A percentile compares a stretch with the other conserved stretches of the same genome.
phyloP scores from a whole-genome alignment of 2,113 vertebrate species.

The Merops nubicus region DNA sequence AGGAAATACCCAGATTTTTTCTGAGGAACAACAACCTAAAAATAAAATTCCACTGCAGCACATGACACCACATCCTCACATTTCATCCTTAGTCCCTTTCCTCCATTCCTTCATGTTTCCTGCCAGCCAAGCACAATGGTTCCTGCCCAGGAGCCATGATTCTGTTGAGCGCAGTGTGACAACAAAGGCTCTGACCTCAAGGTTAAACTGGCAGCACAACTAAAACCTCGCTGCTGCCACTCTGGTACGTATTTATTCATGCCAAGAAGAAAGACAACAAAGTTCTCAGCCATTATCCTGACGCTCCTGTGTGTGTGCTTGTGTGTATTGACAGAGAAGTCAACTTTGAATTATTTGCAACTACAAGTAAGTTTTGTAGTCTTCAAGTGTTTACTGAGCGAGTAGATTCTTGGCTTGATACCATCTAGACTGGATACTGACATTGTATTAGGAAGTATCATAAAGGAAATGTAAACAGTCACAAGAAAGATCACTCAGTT shows the following conservation, averaged over 20 bases:
- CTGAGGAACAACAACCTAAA: not conserved
- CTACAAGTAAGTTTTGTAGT: not conserved
- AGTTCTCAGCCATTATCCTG: not conserved
- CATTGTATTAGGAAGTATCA: not conserved
- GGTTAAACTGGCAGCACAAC: not conserved
- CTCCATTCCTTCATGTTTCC: not conserved
- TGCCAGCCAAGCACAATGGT: rapidly evolving
- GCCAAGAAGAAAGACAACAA: not conserved
- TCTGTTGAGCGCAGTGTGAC: not conserved
- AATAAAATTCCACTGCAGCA: not conserved
- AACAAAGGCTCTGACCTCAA: not conserved
- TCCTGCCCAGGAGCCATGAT: not conserved
- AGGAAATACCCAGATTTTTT: too few species aligned
- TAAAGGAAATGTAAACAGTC: not conserved
- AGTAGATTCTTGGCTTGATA: not conserved
- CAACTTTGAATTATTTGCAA: not conserved
- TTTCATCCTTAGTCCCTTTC: not conserved
- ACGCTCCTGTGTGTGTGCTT: too few species aligned
- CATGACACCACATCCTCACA: not conserved
- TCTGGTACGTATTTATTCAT: not conserved
- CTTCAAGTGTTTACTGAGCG: not conserved
- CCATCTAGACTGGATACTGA: too few species aligned
- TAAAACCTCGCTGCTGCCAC: not conserved
- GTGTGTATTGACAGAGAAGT: too few species aligned
- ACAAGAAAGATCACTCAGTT: not conserved